Conservation (phyloP, 2,888 invertebrate species). For the Idaea biselata region DNA sequence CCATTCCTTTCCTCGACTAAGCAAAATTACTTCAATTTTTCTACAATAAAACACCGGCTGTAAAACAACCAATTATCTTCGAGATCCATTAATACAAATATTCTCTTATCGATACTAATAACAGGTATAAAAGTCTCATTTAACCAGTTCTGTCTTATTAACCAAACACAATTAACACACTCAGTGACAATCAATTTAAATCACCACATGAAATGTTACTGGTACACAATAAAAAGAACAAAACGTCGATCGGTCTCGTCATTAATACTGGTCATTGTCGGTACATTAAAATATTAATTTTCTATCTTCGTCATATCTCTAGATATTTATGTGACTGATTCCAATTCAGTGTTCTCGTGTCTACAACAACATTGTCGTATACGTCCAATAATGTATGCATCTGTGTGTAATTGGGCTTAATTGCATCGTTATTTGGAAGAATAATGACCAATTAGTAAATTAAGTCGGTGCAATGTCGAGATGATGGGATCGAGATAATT, state of each 20-base stretch:
- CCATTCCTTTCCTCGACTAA: neutral
- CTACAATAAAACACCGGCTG: conserved; percentile 18
- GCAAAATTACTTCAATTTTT: conserved; percentile 6
- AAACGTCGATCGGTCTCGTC: too few species aligned
- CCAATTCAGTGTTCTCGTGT: neutral
- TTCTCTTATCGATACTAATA: conserved; percentile 47
- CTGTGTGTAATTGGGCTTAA: conserved; percentile 73
- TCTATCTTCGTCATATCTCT: conserved; percentile 40
- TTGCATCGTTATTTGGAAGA: conserved; percentile 69
- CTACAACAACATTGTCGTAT: neutral
- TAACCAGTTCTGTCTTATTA: conserved; percentile 44
- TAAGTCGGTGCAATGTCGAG: conserved; percentile 47
- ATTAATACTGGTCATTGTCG: too few species aligned
- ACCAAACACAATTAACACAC: conserved; percentile 40
- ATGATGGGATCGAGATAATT: conserved; percentile 43
- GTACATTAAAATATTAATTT: too few species aligned
- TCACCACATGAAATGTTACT: neutral
- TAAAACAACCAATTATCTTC: conserved; percentile 26
- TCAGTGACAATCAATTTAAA: conserved; percentile 15
- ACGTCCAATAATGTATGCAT: conserved; percentile 45
- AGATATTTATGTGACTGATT: conserved; percentile 43
- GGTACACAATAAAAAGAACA: neutral
- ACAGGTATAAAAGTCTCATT: conserved; percentile 44
- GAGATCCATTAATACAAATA: conserved; percentile 33
- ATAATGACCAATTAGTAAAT: conserved; percentile 74